phyloP scores from a whole-genome alignment of 2,797 vertebrate genomes.

The Hafferia zeledoni region DNA sequence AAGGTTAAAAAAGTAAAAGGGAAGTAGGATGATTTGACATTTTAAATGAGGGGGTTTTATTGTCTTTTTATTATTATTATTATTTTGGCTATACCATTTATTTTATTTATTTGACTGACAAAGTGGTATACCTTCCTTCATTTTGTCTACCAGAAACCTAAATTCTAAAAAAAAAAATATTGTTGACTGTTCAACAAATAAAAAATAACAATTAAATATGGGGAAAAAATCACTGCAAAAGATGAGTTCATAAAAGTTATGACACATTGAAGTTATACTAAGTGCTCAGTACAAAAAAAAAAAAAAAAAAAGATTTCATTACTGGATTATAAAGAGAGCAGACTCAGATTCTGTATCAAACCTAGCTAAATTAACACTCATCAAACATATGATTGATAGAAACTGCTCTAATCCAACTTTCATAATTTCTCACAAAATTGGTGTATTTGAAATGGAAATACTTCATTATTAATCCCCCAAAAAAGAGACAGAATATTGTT shows the following conservation, averaged over 20 bases:
- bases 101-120: neutral
- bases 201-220: neutral
- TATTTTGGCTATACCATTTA: neutral
- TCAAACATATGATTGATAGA: neutral
- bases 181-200: neutral
- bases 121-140: neutral
- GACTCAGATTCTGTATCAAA: neutral
- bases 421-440: neutral
- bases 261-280: neutral
- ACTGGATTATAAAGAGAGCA: neutral
- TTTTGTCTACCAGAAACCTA: neutral
- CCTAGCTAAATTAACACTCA: neutral
- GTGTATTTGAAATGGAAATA: neutral
- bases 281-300: neutral
- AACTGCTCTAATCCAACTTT: neutral
- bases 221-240: neutral
- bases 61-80: neutral
- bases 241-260: neutral
- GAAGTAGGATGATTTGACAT: neutral
- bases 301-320: neutral
- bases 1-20: neutral
- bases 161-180: neutral
- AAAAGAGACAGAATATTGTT: rapidly evolving
- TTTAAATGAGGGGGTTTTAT: neutral
- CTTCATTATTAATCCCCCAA: neutral